These are phyloP conservation scores for Drosophila lowei DNA, from an alignment of 1,140 invertebrate genomes.

Conservation along the genomic window DNA sequence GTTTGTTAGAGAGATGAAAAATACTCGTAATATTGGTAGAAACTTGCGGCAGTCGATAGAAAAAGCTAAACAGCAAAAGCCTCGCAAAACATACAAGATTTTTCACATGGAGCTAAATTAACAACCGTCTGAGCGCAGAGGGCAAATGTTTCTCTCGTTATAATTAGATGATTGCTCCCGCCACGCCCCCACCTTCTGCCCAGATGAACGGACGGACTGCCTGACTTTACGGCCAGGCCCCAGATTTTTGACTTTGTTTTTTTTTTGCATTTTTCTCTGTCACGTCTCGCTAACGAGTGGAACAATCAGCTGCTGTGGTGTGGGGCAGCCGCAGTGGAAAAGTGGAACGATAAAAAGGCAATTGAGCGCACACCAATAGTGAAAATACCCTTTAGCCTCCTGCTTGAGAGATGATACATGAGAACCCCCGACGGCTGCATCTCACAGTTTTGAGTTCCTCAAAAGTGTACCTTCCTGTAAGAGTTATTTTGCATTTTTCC, in stretches of 20 bases:
- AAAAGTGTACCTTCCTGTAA: no score
- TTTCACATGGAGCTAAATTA: constrained; percentile 22
- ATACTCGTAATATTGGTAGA: constrained; percentile 13
- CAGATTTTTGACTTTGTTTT: constrained; percentile 33
- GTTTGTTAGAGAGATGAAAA: constrained; percentile 16
- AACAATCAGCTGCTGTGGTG: constrained; percentile 58
- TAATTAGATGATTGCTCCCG: constrained; percentile 51
- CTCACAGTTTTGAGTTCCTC: no score
- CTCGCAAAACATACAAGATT: not conserved
- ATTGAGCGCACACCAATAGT: constrained; percentile 6
- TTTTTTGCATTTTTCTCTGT: constrained; percentile 30
- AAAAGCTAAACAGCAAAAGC: not conserved
- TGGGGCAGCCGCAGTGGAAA: constrained; percentile 4
- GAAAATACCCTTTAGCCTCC: not conserved
- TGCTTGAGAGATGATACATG: no score
- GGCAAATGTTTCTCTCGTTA: constrained; percentile 55
- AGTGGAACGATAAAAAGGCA: constrained; percentile 28
- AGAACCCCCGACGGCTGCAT: no score
- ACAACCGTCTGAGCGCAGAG: constrained; percentile 26
- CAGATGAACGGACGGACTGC: constrained; percentile 11
- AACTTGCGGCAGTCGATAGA: constrained; percentile 1
- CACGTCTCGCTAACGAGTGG: constrained; percentile 39
- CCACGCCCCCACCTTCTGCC: constrained; percentile 3
- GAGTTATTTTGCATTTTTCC: no score
- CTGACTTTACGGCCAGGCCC: constrained; percentile 30